A percentile compares a stretch with the other conserved stretches of the same genome.
These are phyloP conservation scores for Eleutherodactylus coqui DNA, from an alignment of 2,797 vertebrate species.

Conservation along the genomic window DNA sequence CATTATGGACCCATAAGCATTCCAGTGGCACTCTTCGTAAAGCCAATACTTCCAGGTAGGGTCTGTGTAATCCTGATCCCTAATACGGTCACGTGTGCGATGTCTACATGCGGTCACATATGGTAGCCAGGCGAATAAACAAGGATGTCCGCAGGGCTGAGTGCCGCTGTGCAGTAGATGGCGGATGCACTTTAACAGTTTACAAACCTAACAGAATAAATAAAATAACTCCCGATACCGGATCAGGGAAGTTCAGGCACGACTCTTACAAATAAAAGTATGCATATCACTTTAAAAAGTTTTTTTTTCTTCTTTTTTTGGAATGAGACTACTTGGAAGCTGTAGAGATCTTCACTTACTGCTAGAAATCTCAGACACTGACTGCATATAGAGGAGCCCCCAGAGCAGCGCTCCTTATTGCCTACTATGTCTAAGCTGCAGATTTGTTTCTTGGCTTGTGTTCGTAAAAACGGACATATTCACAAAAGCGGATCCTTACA, in stretches of 20 bases:
- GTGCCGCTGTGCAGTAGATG: too few relatives aligned
- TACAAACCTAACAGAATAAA: constrained; percentile 51
- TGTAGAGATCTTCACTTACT: constrained; percentile 15
- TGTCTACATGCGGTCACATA: not conserved
- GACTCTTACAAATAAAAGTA: constrained; percentile 63
- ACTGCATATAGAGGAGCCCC: constrained; percentile 1
- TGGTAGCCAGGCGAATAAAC: too few relatives aligned
- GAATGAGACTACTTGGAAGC: constrained; percentile 65
- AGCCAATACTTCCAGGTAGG: not conserved
- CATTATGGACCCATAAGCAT: not conserved
- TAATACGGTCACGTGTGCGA: not conserved
- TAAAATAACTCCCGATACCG: constrained; percentile 70
- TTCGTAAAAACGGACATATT: not conserved
- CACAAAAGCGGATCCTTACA: not conserved
- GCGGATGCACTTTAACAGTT: not conserved
- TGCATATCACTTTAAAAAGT: constrained; percentile 59
- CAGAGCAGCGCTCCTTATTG: not conserved
- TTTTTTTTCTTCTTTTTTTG: constrained; percentile 53
- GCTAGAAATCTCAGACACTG: not conserved
- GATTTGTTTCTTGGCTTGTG: constrained; percentile 7
- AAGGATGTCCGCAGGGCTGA: too few relatives aligned
- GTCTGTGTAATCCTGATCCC: not conserved
- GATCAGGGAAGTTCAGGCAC: constrained; percentile 72
- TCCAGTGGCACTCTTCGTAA: not conserved
- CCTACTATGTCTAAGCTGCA: not conserved